phyloP scores from a whole-genome alignment of 2,797 vertebrate genomes.

The Danio kyathit region DNA sequence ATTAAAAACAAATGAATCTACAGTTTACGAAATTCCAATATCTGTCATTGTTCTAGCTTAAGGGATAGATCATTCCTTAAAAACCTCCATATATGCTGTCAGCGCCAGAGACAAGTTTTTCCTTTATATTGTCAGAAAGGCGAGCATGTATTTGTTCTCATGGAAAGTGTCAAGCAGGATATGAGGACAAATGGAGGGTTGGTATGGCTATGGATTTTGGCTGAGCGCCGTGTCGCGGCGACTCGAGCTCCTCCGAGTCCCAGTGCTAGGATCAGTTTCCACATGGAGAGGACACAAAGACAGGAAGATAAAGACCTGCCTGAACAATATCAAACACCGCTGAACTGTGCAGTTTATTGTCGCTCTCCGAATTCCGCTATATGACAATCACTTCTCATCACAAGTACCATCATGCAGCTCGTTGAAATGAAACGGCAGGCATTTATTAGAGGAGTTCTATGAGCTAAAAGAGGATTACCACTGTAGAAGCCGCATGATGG shows the following conservation, averaged over 20 bases:
- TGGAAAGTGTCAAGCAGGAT: slow-evolving; percentile 75
- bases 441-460: slow-evolving; percentile 37
- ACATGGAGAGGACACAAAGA: slow-evolving; percentile 57
- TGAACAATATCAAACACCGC: slow-evolving; percentile 79
- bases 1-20: too few species aligned
- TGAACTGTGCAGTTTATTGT: slow-evolving; percentile 64
- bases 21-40: too few species aligned
- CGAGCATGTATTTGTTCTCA: slow-evolving; percentile 80
- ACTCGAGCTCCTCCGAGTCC: slow-evolving; percentile 71
- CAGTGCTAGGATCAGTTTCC: slow-evolving; percentile 74
- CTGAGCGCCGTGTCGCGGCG: slow-evolving; percentile 68
- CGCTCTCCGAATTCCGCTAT: slow-evolving; percentile 66
- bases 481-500: slow-evolving; percentile 29
- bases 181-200: slow-evolving; percentile 76
- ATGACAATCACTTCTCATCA: slow-evolving; percentile 71
- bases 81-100: slow-evolving; percentile 47
- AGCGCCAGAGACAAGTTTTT: slow-evolving; percentile 64
- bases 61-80: neutral
- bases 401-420: slow-evolving; percentile 60
- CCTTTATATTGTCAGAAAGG: slow-evolving; percentile 70
- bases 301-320: slow-evolving; percentile 75
- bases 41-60: too few species aligned
- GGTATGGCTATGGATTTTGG: slow-evolving; percentile 71
- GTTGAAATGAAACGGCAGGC: slow-evolving; percentile 34
- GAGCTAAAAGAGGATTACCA: slow-evolving; percentile 40